Evolutionary conservation across 2,113 vertebrate species (phyloP).

Genomic region (Peromyscus maniculatus): DNA sequence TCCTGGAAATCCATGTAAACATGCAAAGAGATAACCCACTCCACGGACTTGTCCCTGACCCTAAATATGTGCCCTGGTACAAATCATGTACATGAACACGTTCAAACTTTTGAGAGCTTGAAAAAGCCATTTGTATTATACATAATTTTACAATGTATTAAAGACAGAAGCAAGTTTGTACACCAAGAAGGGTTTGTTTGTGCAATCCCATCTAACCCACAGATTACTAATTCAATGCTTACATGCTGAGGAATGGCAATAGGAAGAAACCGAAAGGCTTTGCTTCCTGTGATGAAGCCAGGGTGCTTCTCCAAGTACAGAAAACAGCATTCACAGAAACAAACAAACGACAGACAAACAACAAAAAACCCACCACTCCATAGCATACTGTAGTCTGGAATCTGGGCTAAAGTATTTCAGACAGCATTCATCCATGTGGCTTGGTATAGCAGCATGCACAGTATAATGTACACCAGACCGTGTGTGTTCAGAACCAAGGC

Average conservation of each 20-base stretch:
- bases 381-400: not conserved
- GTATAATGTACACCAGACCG: too few relatives aligned
- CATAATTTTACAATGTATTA: not conserved
- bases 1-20: not conserved
- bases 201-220: not conserved
- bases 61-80: not conserved
- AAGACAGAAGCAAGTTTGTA: not conserved
- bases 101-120: not conserved
- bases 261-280: not conserved
- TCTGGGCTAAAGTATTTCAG: not conserved
- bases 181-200: not conserved
- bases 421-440: not conserved
- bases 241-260: not conserved
- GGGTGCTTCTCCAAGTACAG: not conserved
- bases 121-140: not conserved
- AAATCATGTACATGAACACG: not conserved
- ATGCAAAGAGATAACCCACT: not conserved
- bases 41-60: not conserved
- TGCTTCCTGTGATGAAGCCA: not conserved
- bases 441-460: too few relatives aligned
- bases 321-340: not conserved
- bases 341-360: not conserved
- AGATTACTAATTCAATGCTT: not conserved
- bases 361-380: not conserved
- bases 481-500: not conserved